Evolutionary conservation across 2,888 invertebrate species (phyloP).

Genomic region (Lasioglossum oenotherae): DNA sequence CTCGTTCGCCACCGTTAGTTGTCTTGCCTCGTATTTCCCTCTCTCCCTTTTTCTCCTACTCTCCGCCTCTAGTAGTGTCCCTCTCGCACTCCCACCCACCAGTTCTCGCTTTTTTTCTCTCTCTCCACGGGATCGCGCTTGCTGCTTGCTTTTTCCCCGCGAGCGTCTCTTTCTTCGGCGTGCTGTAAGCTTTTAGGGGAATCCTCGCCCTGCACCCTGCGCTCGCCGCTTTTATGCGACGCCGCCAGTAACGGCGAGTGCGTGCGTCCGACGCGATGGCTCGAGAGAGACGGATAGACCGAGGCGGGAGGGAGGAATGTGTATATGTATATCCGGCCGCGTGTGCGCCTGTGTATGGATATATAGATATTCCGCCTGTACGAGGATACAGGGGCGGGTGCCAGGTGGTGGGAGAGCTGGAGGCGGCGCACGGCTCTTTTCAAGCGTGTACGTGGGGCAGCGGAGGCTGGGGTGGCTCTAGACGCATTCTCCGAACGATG

Average conservation of each 20-base stretch:
- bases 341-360: conserved; percentile 12
- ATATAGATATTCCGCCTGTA: conserved; percentile 15
- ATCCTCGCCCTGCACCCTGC: conserved; percentile 62
- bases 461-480: conserved; percentile 65
- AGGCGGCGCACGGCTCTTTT: conserved; percentile 78
- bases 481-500: conserved; percentile 73
- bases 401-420: conserved; percentile 72
- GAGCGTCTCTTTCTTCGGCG: conserved; percentile 62
- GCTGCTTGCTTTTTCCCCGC: conserved; percentile 39
- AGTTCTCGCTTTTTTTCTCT: conserved; percentile 60
- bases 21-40: conserved; percentile 58
- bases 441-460: conserved; percentile 68
- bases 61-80: conserved; percentile 32
- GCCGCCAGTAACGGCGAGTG: conserved; percentile 60
- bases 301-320: conserved; percentile 23
- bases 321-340: conserved; percentile 24
- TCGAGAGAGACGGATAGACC: conserved; percentile 51
- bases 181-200: conserved; percentile 69
- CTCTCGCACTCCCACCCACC: conserved; percentile 19
- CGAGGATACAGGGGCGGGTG: conserved; percentile 75
- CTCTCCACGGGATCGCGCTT: conserved; percentile 20
- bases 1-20: conserved; percentile 67
- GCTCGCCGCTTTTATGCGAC: conserved; percentile 66
- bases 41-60: conserved; percentile 30
- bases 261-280: conserved; percentile 55